Base-by-base conservation (phyloP, 2,113 vertebrate genomes). In the Dendrocopos noguchii region DNA sequence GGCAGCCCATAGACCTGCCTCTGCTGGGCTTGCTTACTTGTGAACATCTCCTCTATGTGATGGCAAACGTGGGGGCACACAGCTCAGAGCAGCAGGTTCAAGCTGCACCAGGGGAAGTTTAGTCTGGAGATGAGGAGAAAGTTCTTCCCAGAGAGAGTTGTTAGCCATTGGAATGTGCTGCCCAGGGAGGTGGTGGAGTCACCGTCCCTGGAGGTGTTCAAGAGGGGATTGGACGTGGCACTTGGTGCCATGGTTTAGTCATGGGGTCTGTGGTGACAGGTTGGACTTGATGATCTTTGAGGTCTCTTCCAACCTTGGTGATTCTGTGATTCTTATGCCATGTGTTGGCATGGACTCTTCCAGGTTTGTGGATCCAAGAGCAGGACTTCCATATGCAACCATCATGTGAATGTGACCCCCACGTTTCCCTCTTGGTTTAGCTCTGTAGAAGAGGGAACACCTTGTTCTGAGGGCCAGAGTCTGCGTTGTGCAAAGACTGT, bases 11-110 rank as follows among this genome's bases (percentile, higher is more conserved):
- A 2, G 53, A 15, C 21, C 64, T 18, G 44, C 31, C 60, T 9
- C 74, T 53, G 27, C 25, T 18, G 47, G 15, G 25, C 84, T 44
- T 34, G 53, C n/a, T 79, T 79, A 16, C 15, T 19, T 3, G 17
- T 6, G 2, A 9, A 55, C 3, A 3, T 13, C 57, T 44, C n/a
- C 27, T 11, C 33, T 18, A 0, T 2, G 7, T 1, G 4, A 5
- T 0, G 1, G 53, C 3, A 3, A 19, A 60, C 10, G 0, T 2
- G 50, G 55, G 56, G 15, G 55, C 33, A 1, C 7, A 0, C 29
- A 16, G 36, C 46, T 71, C 11, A 0, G 1, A 61, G 60, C 33
- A 25, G 22, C 3, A 2, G 25, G 29, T 13, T 39, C 39, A 39
- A 39, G 39, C 39, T 39, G 39, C 39, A 12, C 39, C 39, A 39